phyloP scores from a whole-genome alignment of 2,888 invertebrate species.

The Meteorus colon region DNA sequence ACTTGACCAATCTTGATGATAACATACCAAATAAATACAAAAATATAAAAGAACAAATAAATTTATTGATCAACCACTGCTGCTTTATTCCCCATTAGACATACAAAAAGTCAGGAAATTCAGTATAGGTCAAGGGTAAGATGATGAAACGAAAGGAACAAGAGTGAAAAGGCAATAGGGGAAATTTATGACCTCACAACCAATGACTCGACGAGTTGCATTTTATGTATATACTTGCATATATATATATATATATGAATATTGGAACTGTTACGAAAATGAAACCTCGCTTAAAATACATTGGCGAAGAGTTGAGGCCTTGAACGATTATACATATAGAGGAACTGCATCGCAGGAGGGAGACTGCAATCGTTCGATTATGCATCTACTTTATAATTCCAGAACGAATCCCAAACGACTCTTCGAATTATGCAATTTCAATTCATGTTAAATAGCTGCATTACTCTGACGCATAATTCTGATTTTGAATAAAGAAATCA shows the following conservation, averaged over 20 bases:
- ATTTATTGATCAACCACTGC: background rate
- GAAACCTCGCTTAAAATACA: conserved; percentile 36
- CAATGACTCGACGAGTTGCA: conserved; percentile 9
- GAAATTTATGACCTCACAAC: conserved; percentile 16
- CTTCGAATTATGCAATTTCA: background rate
- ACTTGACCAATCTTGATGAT: no score
- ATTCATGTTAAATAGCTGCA: background rate
- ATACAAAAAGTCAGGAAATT: conserved; percentile 5
- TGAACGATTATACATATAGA: conserved; percentile 23
- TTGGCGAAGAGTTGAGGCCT: conserved; percentile 29
- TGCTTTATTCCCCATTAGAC: background rate
- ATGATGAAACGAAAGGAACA: background rate
- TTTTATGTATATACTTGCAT: background rate
- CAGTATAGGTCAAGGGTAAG: conserved; percentile 23
- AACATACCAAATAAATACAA: no score
- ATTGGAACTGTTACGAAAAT: conserved; percentile 18
- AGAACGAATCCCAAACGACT: background rate
- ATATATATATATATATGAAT: conserved; percentile 18
- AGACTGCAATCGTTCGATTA: conserved; percentile 28
- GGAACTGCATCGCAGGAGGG: background rate
- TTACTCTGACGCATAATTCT: background rate
- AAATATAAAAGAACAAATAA: no score
- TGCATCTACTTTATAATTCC: conserved; percentile 9
- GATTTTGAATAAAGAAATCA: background rate
- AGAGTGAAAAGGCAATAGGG: background rate